Base-by-base conservation (phyloP, 2,113 vertebrate genomes). In the Prolemur simus region DNA sequence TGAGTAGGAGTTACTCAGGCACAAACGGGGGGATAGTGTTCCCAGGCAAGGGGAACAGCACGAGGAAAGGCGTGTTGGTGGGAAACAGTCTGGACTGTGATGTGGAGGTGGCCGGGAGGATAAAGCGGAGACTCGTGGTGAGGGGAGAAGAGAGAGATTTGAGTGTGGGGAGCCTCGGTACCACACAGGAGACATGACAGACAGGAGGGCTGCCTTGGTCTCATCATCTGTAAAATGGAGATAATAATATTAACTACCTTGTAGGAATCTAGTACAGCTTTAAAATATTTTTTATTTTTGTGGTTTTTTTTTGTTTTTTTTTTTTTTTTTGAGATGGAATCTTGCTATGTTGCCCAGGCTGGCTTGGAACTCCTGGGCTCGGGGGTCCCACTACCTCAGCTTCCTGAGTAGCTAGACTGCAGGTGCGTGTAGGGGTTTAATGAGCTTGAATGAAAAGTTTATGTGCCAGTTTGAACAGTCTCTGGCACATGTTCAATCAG, bases 51-150 rank as follows among this genome's bases (percentile, higher is more conserved):
- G 49, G 42, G 23, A 83, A 32, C 17, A 52, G 47, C 37, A 8
- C 1, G 1, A 47, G 47, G 23, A 52, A 29, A 74, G 32, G 18
- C 18, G 10, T 21, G 25, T 49, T 17, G 39, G 7, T 12, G 14
- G 32, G 58, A 68, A 18, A 32, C 37, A 23, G 32, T 34, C 25
- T 49, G 68, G 23, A 21, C 2, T 29, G 23, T 10, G 27, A 29
- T 8, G 5, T 2, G n/a, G n/a, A 13, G 23, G 56, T 27, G 49
- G 27, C 1, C 17, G 0, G 8, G 39, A 82, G n/a, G 34, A 13
- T 27, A 47, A 42, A 52, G 42, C 13, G 15, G 32, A 34, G 42
- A 69, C 45, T 54, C 9, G 0, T 63, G 45, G 60, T 37, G 63
- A 63, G 52, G n/a, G 18, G 71, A 45, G 5, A 88, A 39, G 10